These are phyloP conservation scores for Hermetia illucens DNA, from an alignment of 1,140 invertebrate genomes.

Conservation along the genomic window DNA sequence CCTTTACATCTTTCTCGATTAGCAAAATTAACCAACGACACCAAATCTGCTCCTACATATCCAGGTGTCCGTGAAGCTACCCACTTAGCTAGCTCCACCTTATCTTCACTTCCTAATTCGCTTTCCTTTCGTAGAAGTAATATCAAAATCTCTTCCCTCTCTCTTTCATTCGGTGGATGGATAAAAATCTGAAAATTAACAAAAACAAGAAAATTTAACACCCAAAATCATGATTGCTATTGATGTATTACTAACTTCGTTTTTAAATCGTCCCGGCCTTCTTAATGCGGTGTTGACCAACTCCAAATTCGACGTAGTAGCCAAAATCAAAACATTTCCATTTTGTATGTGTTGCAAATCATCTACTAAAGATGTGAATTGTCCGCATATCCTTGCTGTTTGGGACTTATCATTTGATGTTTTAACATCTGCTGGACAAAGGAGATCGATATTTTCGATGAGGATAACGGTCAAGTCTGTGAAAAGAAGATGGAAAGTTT, in stretches of 20 bases:
- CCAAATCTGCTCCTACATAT: constrained; percentile 78
- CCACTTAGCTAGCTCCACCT: constrained; percentile 10
- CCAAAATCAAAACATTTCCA: constrained; percentile 26
- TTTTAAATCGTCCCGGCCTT: constrained; percentile 27
- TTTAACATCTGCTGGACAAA: constrained; percentile 17
- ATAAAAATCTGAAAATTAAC: constrained; percentile 26
- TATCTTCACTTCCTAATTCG: constrained; percentile 3
- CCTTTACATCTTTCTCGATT: constrained; percentile 8
- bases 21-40: constrained; percentile 29
- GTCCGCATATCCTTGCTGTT: constrained; percentile 18
- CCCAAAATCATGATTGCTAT: too few relatives aligned
- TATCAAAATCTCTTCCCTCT: constrained; percentile 44
- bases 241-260: too few relatives aligned
- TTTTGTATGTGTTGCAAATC: constrained; percentile 13
- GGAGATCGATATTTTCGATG: constrained; percentile 26
- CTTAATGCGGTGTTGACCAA: constrained; percentile 22
- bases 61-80: constrained; percentile 60
- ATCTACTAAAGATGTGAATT: constrained; percentile 29
- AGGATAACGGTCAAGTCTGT: constrained; percentile 19
- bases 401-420: constrained; percentile 12
- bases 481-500: too few relatives aligned
- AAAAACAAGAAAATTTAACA: background rate
- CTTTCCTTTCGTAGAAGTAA: constrained; percentile 8
- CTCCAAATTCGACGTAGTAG: constrained; percentile 26
- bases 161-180: constrained; percentile 46